These are phyloP conservation scores for Calephelis perditalis DNA, from an alignment of 2,888 invertebrate genomes.

Conservation along the genomic window DNA sequence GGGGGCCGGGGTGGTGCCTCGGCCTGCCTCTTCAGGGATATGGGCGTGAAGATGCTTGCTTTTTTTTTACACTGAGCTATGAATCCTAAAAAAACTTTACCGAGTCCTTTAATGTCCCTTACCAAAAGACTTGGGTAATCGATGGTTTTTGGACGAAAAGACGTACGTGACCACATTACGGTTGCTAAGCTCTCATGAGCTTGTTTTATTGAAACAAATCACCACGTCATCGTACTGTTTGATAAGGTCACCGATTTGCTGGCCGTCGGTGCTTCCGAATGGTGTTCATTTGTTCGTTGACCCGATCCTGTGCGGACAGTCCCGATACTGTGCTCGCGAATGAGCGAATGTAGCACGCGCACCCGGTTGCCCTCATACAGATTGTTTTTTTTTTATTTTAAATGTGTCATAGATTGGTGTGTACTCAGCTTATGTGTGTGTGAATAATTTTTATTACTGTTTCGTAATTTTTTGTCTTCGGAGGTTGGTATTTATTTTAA, in stretches of 20 bases:
- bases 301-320: no score
- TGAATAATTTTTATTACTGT: no score
- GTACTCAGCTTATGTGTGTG: no score
- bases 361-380: neutral
- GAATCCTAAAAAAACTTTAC: no score
- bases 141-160: neutral
- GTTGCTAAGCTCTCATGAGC: conserved; percentile 10
- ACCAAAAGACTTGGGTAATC: no score
- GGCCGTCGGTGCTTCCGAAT: conserved; percentile 42
- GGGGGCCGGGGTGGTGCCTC: no score
- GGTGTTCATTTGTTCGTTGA: conserved; percentile 64
- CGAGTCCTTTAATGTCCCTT: no score
- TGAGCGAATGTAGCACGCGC: conserved; percentile 27
- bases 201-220: conserved; percentile 13
- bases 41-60: no score
- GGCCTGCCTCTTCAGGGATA: no score
- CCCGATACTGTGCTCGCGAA: conserved; percentile 39
- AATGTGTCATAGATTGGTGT: neutral
- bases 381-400: neutral
- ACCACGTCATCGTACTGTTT: conserved; percentile 23
- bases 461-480: no score
- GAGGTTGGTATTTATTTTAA: neutral
- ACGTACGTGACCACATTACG: conserved; percentile 5
- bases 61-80: no score
- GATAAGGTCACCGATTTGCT: conserved; percentile 58